phyloP scores from a whole-genome alignment of 2,797 vertebrate genomes.

The Chelon labrosus region DNA sequence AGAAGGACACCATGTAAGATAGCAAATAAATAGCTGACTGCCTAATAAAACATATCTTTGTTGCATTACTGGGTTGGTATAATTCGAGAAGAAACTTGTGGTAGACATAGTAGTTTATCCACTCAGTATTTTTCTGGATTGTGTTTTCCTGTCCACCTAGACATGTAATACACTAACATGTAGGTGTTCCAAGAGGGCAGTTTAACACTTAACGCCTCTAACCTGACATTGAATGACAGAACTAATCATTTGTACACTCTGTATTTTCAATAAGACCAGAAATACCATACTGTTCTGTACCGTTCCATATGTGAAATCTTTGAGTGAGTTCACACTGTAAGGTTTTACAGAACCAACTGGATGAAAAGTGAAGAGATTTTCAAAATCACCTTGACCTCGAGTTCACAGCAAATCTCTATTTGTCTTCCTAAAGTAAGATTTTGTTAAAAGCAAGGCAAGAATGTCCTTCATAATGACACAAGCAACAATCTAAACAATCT shows the following conservation, averaged over 20 bases:
- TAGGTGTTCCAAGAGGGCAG: not conserved
- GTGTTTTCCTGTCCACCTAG: not conserved
- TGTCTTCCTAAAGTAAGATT: not conserved
- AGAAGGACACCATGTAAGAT: conserved; percentile 17
- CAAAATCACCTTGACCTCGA: not conserved
- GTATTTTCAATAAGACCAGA: not conserved
- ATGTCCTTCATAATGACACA: conserved; percentile 29
- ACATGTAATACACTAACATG: not conserved
- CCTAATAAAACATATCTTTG: not conserved
- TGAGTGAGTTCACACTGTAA: not conserved
- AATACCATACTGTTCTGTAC: not conserved
- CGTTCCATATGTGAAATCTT: not conserved
- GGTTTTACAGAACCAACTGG: not conserved
- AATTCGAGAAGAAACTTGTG: conserved; percentile 19
- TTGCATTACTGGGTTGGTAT: not conserved
- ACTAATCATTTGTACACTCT: not conserved
- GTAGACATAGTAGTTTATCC: not conserved
- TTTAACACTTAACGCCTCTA: not conserved
- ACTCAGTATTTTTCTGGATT: not conserved
- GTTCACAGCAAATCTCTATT: conserved; percentile 1
- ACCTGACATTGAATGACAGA: not conserved
- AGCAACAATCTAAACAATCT: conserved; percentile 15
- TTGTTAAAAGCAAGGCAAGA: not conserved
- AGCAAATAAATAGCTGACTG: conserved; percentile 4
- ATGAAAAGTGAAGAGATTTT: not conserved